Evolutionary conservation across 30 jellyfish, hydroid and myxozoan species (phyloP).

Genomic region (Aurelia sp.): DNA sequence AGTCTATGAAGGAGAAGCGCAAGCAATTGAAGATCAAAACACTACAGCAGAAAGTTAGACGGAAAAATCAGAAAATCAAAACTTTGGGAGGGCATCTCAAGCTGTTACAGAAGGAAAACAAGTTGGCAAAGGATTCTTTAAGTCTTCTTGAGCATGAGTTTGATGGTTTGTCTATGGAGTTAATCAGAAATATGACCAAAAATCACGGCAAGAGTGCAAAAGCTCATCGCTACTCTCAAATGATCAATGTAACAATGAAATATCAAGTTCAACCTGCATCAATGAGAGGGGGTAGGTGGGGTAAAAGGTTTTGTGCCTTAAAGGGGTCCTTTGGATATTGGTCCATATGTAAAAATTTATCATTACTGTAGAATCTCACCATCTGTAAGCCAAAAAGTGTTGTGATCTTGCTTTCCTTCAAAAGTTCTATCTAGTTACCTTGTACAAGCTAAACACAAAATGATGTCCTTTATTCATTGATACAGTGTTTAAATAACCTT

Average conservation of each 20-base stretch:
- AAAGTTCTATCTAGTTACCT: constrained; percentile 4
- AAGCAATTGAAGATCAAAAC: background rate
- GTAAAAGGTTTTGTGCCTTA: constrained; percentile 20
- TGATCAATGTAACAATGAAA: background rate
- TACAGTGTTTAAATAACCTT: background rate
- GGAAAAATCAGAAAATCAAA: constrained; percentile 8
- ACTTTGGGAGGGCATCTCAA: constrained; percentile 4
- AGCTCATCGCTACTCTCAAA: background rate
- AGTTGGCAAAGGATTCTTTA: background rate
- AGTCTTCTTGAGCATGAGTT: constrained; percentile 20
- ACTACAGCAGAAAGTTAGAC: constrained; percentile 1
- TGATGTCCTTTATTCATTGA: background rate
- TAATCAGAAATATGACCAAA: background rate
- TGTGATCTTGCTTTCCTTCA: background rate
- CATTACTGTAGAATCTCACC: constrained; percentile 1
- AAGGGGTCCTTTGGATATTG: constrained; percentile 4
- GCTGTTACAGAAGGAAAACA: constrained; percentile 1
- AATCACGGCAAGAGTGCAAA: background rate
- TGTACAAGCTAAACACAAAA: background rate
- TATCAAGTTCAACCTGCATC: too few species aligned
- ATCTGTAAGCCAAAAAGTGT: background rate
- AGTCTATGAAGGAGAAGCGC: constrained; percentile 8
- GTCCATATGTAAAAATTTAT: background rate
- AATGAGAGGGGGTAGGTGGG: constrained; percentile 14
- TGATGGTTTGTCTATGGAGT: background rate